Evolutionary conservation across 2,888 invertebrate genomes (phyloP), one percentile per base, ranked within the genome.

Genomic region (Lacanobia wlatinum): DNA sequence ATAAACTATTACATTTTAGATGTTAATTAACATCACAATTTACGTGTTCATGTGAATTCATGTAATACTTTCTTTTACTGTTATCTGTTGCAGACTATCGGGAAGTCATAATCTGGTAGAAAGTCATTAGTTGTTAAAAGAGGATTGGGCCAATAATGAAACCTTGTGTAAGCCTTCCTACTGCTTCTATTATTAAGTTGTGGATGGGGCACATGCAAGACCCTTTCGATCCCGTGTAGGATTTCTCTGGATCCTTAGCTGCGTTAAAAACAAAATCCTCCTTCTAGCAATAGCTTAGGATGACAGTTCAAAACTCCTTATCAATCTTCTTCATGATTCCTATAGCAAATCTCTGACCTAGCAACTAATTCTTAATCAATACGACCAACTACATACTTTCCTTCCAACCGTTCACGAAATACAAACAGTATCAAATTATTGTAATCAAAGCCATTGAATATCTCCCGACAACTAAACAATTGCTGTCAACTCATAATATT

Each of bases 1-100:
- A 72, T 67, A 60, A n/a, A 73, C 70, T 69, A 73, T 70, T 73
- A 67, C 78, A 61, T 70, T 81, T 71, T 52, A 58, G 71, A 67
- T 71, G 71, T 67, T 71, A 67, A 81, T 80, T 76, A 71, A 61
- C 78, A 80, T 67, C 52, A 21, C 60, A 71, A 38, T 80, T 76
- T 60, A 67, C 72, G 65, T 76, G 2, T 61, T 62, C 58, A 38
- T 64, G 80, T 65, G 61, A 53, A 61, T 43, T 74, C n/a, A 60
- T 53, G 60, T 74, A 78, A 74, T 52, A 38, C 28, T 56, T 78
- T 76, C 28, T 55, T 78, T 50, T 78, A 16, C 9, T 78, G 6
- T 28, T 59, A 48, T 28, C 18, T 76, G 52, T 40, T 21, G 48
- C 16, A 18, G 46, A n/a, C 28, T 48, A 68, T 68, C n/a, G 21